Conservation (phyloP, 2,888 invertebrate species). For the Apoderus coryli region DNA sequence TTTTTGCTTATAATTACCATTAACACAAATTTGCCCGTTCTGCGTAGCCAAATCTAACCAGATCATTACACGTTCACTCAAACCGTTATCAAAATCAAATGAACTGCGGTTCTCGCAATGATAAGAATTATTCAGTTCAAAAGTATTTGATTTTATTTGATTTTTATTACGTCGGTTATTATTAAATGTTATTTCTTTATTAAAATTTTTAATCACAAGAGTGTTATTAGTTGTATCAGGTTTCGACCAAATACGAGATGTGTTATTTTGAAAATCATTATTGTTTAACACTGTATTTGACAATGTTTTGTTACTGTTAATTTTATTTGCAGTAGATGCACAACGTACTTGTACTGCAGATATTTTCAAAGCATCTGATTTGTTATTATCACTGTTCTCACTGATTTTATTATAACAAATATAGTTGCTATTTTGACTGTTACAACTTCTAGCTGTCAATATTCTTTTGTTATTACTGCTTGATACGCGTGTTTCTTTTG, state of each 20-base stretch:
- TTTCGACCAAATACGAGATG: not conserved
- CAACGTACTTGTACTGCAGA: conserved; percentile 16
- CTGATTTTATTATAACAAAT: conserved; percentile 17
- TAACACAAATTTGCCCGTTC: conserved; percentile 11
- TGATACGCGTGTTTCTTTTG: conserved; percentile 33
- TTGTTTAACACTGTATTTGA: not conserved
- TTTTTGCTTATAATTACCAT: not conserved
- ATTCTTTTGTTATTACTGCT: too few species aligned
- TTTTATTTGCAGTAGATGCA: not conserved
- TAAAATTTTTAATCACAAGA: conserved; percentile 18
- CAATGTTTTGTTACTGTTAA: not conserved
- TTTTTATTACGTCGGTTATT: too few species aligned
- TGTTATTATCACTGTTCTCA: conserved; percentile 15
- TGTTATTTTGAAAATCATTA: not conserved
- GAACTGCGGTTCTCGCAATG: conserved; percentile 10
- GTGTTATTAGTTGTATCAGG: too few species aligned
- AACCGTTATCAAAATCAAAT: conserved; percentile 25
- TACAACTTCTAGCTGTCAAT: conserved; percentile 5
- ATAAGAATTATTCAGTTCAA: conserved; percentile 11
- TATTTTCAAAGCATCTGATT: conserved; percentile 23
- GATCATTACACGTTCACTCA: conserved; percentile 60
- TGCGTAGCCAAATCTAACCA: conserved; percentile 60
- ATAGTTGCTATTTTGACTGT: conserved; percentile 6
- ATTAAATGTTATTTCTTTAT: conserved; percentile 18
- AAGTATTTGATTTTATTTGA: conserved; percentile 17